Evolutionary conservation across 2,888 invertebrate genomes (phyloP).

Genomic region (Melanchra persicariae): DNA sequence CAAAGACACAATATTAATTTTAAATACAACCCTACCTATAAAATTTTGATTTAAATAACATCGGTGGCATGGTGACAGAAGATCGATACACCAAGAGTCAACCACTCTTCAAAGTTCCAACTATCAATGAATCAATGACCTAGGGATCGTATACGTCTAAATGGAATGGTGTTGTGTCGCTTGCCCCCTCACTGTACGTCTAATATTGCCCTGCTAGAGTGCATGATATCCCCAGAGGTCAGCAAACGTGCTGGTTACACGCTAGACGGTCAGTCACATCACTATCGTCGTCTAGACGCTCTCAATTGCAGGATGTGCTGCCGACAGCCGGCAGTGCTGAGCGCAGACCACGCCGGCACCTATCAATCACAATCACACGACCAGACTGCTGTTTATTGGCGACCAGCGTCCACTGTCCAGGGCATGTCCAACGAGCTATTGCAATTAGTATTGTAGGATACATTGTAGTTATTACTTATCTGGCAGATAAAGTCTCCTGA

Average conservation of each 20-base stretch:
- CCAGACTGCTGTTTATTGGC: slow-evolving; percentile 46
- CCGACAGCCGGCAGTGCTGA: slow-evolving; percentile 17
- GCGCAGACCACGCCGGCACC: slow-evolving; percentile 38
- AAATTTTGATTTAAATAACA: background rate
- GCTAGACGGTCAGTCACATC: slow-evolving; percentile 7
- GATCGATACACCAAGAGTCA: no score
- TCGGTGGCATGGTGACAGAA: no score
- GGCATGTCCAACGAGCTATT: background rate
- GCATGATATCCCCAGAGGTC: background rate
- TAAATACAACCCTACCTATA: no score
- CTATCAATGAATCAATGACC: no score
- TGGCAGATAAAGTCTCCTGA: no score
- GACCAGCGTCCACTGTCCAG: slow-evolving; percentile 3
- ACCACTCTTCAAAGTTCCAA: no score
- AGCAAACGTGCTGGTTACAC: background rate
- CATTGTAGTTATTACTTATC: background rate
- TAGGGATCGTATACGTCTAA: no score
- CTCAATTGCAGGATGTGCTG: slow-evolving; percentile 67
- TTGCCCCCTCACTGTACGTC: background rate
- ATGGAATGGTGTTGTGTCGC: no score
- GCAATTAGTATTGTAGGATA: background rate
- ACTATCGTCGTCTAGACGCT: slow-evolving; percentile 62
- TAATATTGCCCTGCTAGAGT: background rate
- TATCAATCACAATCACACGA: slow-evolving; percentile 64
- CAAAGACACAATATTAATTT: background rate